Evolutionary conservation across 2,888 invertebrate species (phyloP).

Genomic region (Aleiodes leptofemur): DNA sequence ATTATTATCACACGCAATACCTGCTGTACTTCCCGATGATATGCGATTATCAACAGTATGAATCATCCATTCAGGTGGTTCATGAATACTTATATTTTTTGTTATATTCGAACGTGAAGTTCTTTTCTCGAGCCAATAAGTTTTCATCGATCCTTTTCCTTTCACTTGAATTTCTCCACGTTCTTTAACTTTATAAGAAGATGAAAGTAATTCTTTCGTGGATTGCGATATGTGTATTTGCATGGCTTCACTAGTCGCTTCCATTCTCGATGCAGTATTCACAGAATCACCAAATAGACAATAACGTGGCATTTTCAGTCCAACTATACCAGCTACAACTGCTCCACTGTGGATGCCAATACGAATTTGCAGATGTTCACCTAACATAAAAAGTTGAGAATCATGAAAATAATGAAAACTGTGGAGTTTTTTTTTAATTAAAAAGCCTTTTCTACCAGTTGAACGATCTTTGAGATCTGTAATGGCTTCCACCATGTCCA

Average conservation of each 20-base stretch:
- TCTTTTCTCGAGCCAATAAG: conserved; percentile 89
- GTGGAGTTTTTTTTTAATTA: background rate
- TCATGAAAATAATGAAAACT: background rate
- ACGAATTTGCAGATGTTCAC: conserved; percentile 87
- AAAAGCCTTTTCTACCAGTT: conserved; percentile 79
- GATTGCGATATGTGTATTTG: conserved; percentile 96
- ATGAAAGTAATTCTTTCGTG: conserved; percentile 86
- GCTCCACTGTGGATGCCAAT: conserved; percentile 94
- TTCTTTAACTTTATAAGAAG: conserved; percentile 85
- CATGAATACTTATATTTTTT: conserved; percentile 67
- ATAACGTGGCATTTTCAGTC: conserved; percentile 91
- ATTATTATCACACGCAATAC: background rate
- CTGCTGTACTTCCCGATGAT: conserved; percentile 51
- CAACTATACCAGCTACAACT: conserved; percentile 95
- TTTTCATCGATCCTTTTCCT: conserved; percentile 93
- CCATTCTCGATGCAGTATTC: conserved; percentile 94
- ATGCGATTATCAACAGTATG: conserved; percentile 74
- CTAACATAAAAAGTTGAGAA: conserved; percentile 71
- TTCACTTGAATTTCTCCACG: conserved; percentile 92
- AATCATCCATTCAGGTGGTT: conserved; percentile 68
- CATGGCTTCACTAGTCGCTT: conserved; percentile 94
- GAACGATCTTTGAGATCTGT: conserved; percentile 94
- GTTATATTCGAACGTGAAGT: conserved; percentile 80
- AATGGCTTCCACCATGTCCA: conserved; percentile 97
- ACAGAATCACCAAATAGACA: conserved; percentile 94